phyloP scores from a whole-genome alignment of 2,113 vertebrate genomes.

The Sturnira hondurensis region DNA sequence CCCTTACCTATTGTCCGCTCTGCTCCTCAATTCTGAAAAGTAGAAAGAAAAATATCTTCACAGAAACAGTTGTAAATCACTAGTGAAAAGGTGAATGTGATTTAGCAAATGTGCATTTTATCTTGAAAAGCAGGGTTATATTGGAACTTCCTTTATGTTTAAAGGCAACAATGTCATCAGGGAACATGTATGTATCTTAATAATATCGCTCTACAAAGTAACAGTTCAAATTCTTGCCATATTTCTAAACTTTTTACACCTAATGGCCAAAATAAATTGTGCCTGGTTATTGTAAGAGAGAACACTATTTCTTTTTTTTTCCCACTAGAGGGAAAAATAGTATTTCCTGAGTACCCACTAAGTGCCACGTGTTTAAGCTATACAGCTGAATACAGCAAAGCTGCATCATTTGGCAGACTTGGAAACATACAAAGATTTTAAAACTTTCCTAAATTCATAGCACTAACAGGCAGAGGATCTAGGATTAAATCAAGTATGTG shows the following conservation, averaged over 20 bases:
- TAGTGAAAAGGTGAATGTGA: neutral
- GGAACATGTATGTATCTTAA: constrained; percentile 43
- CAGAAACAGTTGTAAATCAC: constrained; percentile 1
- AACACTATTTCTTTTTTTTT: neutral
- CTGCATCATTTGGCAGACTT: neutral
- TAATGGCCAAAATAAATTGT: neutral
- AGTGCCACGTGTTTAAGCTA: neutral
- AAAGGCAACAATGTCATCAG: constrained; percentile 19
- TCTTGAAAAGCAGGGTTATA: constrained; percentile 27
- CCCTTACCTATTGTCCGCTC: neutral
- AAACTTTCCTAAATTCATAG: neutral
- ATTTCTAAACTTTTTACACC: constrained; percentile 16
- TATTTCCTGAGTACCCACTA: neutral
- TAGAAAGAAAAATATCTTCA: neutral
- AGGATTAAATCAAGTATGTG: neutral
- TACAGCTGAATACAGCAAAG: neutral
- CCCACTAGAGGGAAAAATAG: neutral
- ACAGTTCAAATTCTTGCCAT: constrained; percentile 24
- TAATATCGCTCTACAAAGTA: constrained; percentile 35
- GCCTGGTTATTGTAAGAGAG: neutral
- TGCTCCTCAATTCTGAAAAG: neutral
- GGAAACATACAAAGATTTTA: neutral
- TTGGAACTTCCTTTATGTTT: constrained; percentile 1
- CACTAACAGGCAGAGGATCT: neutral
- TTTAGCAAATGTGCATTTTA: constrained; percentile 21